Base-by-base conservation (phyloP, 92 coral and sea anemone species). In the Phenganax subtilis region DNA sequence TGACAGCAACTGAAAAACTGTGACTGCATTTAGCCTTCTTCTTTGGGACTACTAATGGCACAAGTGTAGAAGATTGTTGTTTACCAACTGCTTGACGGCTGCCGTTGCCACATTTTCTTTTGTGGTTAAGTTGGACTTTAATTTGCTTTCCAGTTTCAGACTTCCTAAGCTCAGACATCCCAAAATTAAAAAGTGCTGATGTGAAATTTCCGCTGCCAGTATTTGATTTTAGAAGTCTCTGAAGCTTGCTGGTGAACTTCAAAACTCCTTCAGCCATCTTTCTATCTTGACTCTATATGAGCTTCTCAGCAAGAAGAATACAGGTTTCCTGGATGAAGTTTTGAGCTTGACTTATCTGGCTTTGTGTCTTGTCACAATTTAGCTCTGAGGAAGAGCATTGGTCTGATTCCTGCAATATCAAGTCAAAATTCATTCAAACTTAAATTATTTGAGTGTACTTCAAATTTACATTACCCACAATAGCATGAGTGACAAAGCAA, bases 51-150 rank as follows among this genome's bases (percentile, higher is more conserved):
- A 4, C 72, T 17, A 67, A 30, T 67, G 72, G 81, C 51, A 9
- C 47, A 9, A 51, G 16, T n/a, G 51, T 55, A 29, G 20, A 8
- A 10, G 81, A 58, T 16, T 58, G 44, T n/a, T 51, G 25, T 76
- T 76, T 76, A 55, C 66, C 62, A 57, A 76, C 81, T 15, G 81
- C 70, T 62, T 76, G 81, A 62, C 81, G 66, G 57, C 81, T 76
- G 16, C 67, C 81, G 65, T 68, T 88, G 54, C 81, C 90, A 55
- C 65, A 88, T 80, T 88, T 88, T 72, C 88, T 65, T 75, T 88
- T 88, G 52, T 88, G 86, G 83, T 88, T 88, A 12, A 84, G 90
- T 64, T 85, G 90, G 51, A 85, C 88, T 79, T 62, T 67, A 17
- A 67, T 84, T 59, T 75, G 75, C 17, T 72, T 85, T 12, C 86